phyloP scores from a whole-genome alignment of 2,113 vertebrate species.

The Petromus typicus region DNA sequence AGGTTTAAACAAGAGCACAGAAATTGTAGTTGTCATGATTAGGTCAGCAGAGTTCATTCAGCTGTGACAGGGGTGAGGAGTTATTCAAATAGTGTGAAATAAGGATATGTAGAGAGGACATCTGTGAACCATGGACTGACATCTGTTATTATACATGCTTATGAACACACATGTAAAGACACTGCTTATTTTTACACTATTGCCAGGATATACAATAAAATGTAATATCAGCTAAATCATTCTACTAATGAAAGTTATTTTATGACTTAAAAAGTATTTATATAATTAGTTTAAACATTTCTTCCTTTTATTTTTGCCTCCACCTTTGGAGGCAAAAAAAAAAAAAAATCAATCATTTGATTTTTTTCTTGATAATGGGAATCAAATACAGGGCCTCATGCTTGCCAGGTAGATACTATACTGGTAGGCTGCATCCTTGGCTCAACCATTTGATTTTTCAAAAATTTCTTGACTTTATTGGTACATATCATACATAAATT shows the following conservation, averaged over 20 bases:
- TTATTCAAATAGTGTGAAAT: neutral
- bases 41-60: neutral
- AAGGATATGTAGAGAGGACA: neutral
- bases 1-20: neutral
- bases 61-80: neutral
- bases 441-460: neutral
- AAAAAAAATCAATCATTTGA: slow-evolving; percentile 35
- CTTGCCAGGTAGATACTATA: no score
- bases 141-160: neutral
- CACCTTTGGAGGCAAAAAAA: neutral
- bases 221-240: slow-evolving; percentile 14
- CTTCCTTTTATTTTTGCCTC: neutral
- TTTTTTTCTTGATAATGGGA: neutral
- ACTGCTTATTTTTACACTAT: neutral
- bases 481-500: no score
- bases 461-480: no score
- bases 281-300: neutral
- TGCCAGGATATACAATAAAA: neutral
- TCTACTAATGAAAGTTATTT: neutral
- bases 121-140: neutral
- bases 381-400: neutral
- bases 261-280: neutral
- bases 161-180: neutral
- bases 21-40: neutral
- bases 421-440: no score